These are phyloP conservation scores for Cladorhizidae sp. DNA, from an alignment of 37 sponge, comb jelly and placozoan genomes.

Conservation along the genomic window DNA sequence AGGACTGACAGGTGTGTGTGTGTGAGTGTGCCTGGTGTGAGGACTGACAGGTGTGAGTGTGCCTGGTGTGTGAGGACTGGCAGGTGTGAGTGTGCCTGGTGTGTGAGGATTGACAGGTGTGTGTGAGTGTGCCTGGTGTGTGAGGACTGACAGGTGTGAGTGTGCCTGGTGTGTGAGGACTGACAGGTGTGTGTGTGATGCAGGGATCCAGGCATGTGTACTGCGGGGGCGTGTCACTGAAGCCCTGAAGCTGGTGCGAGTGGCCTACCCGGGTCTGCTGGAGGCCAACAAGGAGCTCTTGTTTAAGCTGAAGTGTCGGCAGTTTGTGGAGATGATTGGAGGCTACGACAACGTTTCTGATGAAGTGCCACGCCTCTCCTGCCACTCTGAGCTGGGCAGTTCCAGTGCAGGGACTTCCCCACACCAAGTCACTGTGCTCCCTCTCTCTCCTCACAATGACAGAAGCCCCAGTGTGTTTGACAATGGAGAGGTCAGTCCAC, in stretches of 20 bases:
- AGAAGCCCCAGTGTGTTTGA: neutral
- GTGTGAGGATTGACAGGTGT: no score
- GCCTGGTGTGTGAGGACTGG: no score
- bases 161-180: no score
- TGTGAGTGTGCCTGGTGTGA: no score
- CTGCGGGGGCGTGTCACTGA: constrained; percentile 78
- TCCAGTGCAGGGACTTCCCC: constrained; percentile 32
- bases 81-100: no score
- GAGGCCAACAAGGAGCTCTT: constrained; percentile 71
- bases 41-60: no score
- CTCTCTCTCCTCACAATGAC: constrained; percentile 1
- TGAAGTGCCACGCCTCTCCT: constrained; percentile 42
- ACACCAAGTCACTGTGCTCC: neutral
- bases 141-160: no score
- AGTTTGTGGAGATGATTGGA: constrained; percentile 94
- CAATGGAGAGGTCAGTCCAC: constrained; percentile 26
- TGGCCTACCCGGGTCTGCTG: constrained; percentile 77
- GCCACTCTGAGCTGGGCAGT: constrained; percentile 57
- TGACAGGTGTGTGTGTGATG: no score
- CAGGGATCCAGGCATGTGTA: constrained; percentile 82
- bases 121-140: no score
- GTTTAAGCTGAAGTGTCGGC: constrained; percentile 87
- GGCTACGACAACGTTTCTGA: constrained; percentile 64
- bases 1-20: no score
- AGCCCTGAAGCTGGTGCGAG: constrained; percentile 63